phyloP scores from a whole-genome alignment of 2,113 vertebrate genomes.

The Microtus ochrogaster region DNA sequence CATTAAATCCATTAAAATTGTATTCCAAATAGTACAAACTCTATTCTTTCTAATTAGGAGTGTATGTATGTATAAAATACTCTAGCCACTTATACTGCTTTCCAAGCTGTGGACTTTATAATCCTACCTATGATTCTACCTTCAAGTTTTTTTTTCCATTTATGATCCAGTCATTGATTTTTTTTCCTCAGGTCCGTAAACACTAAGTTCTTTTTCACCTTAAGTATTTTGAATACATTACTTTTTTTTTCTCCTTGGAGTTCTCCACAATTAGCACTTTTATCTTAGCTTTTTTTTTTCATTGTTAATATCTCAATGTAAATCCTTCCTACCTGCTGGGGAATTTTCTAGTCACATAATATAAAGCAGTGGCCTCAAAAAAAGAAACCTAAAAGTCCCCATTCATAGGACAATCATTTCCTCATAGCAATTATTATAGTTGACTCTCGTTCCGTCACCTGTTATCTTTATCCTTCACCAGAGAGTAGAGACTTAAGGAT shows the following conservation, averaged over 20 bases:
- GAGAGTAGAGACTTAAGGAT: not conserved
- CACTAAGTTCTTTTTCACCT: not conserved
- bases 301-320: not conserved
- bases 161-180: not conserved
- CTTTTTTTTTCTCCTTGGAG: not conserved
- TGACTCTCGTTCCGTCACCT: not conserved
- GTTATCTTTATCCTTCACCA: not conserved
- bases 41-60: not conserved
- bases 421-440: not conserved
- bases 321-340: not conserved
- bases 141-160: slow-evolving; percentile 24
- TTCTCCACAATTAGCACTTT: not conserved
- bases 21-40: not conserved
- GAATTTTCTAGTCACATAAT: not conserved
- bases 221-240: not conserved
- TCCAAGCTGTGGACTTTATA: not conserved
- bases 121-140: not conserved
- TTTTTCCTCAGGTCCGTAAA: not conserved
- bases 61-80: not conserved
- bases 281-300: not conserved
- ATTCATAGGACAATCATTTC: not conserved
- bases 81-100: not conserved
- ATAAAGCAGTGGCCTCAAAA: not conserved
- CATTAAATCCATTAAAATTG: not conserved
- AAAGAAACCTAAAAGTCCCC: not conserved